Conservation (phyloP, 1,140 invertebrate genomes). For the Meloidogyne hapla region DNA sequence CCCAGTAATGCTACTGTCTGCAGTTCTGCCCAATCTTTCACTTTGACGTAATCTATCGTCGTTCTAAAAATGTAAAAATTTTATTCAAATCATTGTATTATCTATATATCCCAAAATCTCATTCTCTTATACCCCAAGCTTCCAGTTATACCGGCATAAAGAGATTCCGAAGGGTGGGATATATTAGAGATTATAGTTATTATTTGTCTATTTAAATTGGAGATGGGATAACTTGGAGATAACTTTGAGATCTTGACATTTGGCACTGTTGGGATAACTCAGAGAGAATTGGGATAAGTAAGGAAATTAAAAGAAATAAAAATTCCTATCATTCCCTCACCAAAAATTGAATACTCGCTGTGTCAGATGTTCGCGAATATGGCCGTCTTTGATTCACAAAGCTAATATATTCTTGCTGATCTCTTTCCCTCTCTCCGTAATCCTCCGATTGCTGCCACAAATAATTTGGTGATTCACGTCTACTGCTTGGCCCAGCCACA, state of each 20-base stretch:
- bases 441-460: not conserved
- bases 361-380: constrained; percentile 26
- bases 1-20: not conserved
- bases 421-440: constrained; percentile 1
- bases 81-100: not conserved
- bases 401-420: constrained; percentile 13
- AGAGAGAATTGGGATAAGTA: no score
- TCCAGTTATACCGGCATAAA: no score
- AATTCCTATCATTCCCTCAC: constrained; percentile 2
- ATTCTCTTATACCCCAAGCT: not conserved
- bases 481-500: not conserved
- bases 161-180: no score
- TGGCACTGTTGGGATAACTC: no score
- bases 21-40: not conserved
- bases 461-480: not conserved
- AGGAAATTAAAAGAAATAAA: no score
- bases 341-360: constrained; percentile 40
- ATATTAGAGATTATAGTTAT: no score
- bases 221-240: no score
- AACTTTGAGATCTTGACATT: no score
- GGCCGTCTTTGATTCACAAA: constrained; percentile 24
- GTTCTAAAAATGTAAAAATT: not conserved
- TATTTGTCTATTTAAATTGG: no score
- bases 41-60: not conserved
- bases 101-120: not conserved